Conservation (phyloP, 2,113 vertebrate species). For the Melanerpes aurifrons region DNA sequence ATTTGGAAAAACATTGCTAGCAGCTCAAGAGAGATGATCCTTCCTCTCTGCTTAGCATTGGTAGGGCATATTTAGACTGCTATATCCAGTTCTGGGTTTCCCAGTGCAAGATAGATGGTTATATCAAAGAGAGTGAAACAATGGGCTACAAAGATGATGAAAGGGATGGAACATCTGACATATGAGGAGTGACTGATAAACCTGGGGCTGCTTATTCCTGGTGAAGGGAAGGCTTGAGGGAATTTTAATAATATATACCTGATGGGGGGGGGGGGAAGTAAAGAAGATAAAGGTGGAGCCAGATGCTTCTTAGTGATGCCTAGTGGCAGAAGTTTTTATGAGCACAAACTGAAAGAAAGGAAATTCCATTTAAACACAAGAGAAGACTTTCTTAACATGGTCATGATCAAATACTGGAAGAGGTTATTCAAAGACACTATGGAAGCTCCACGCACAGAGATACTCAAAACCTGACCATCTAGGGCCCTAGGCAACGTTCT, state of each 20-base stretch:
- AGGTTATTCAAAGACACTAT: background rate
- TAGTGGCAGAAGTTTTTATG: background rate
- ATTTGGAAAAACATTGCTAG: background rate
- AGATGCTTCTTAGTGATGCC: background rate
- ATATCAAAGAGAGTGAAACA: background rate
- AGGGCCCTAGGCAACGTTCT: background rate
- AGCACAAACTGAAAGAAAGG: background rate
- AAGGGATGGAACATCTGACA: background rate
- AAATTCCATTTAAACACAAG: background rate
- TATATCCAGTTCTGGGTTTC: background rate
- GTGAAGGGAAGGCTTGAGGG: background rate
- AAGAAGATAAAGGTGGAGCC: background rate
- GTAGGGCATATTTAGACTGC: background rate
- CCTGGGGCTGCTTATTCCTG: background rate
- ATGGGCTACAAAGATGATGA: background rate
- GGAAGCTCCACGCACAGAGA: background rate
- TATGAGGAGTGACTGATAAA: background rate
- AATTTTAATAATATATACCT: background rate
- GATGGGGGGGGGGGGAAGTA: background rate
- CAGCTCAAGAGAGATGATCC: background rate
- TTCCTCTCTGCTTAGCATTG: background rate
- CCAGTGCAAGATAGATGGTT: background rate
- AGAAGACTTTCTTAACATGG: background rate
- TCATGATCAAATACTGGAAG: background rate
- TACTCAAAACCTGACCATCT: background rate